Percentiles rank a stretch among this genome's conserved stretches.
phyloP scores from a whole-genome alignment of 2,888 invertebrate species.

The Neoitamus cyanurus region DNA sequence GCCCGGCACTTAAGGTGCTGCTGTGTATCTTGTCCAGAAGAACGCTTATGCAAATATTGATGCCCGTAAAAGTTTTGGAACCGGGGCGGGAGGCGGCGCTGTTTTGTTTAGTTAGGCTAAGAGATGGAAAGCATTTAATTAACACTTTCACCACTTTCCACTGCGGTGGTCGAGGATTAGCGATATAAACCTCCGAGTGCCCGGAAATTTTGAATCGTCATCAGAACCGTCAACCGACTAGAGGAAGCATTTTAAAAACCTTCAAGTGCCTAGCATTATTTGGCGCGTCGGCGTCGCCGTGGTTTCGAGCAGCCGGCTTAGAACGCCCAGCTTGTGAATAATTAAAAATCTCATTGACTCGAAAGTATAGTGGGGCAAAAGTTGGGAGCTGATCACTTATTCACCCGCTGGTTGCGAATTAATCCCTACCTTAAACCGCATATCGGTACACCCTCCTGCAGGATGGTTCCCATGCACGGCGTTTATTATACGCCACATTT shows the following conservation, averaged over 20 bases:
- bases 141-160: slow-evolving; percentile 12
- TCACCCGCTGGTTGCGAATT: neutral
- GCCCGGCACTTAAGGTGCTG: slow-evolving; percentile 12
- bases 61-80: slow-evolving; percentile 21
- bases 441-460: neutral
- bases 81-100: neutral
- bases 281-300: neutral
- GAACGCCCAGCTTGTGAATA: neutral
- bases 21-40: slow-evolving; percentile 28
- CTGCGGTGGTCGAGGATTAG: neutral
- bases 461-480: neutral
- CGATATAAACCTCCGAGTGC: neutral
- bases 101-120: slow-evolving; percentile 42
- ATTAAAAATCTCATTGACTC: neutral
- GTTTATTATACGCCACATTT: slow-evolving; percentile 22
- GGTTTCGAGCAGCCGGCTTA: neutral
- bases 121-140: slow-evolving; percentile 23
- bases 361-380: neutral
- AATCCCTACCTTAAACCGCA: slow-evolving; percentile 18
- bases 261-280: neutral
- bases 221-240: neutral
- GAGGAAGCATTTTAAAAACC: neutral
- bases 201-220: neutral
- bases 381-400: neutral
- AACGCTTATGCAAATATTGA: slow-evolving; percentile 45